Percentiles rank a stretch among this genome's conserved stretches.
Conservation (phyloP, 2,888 invertebrate species). For the Agrotis clavis region DNA sequence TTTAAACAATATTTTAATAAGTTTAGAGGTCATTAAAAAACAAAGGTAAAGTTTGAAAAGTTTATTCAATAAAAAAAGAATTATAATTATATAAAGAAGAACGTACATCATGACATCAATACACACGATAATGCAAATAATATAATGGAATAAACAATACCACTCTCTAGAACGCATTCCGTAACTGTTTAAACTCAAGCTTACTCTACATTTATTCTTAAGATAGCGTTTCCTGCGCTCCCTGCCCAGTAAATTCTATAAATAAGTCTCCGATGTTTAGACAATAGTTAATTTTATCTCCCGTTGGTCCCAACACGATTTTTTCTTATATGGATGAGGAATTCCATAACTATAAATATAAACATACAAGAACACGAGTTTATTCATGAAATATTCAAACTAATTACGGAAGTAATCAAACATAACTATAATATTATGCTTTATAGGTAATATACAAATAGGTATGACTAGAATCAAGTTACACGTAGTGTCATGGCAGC, state of each 20-base stretch:
- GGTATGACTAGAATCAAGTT: conserved; percentile 81
- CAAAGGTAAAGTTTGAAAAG: conserved; percentile 63
- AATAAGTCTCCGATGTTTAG: conserved; percentile 63
- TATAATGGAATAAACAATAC: conserved; percentile 83
- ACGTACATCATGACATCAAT: conserved; percentile 81
- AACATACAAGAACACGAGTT: conserved; percentile 32
- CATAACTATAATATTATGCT: conserved; percentile 47
- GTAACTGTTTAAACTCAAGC: conserved; percentile 65
- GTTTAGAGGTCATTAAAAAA: conserved; percentile 4
- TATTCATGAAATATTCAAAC: conserved; percentile 43
- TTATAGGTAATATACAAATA: conserved; percentile 65
- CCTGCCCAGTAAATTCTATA: conserved; percentile 49
- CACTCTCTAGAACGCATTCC: conserved; percentile 72
- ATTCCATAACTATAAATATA: conserved; percentile 39
- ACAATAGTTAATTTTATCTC: conserved; percentile 56
- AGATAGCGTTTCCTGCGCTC: conserved; percentile 36
- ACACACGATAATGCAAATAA: conserved; percentile 83
- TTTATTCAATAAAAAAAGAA: conserved; percentile 79
- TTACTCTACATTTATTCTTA: conserved; percentile 32
- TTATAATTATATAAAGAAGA: conserved; percentile 77
- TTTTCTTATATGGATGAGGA: conserved; percentile 50
- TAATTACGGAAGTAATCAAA: conserved; percentile 70
- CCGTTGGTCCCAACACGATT: conserved; percentile 68
- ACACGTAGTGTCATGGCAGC: conserved; percentile 69
- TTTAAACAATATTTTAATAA: no score